Percentiles rank a stretch among this genome's conserved stretches.
These are phyloP conservation scores for Nesoenas mayeri DNA, from an alignment of 2,113 vertebrate species.

Conservation along the genomic window DNA sequence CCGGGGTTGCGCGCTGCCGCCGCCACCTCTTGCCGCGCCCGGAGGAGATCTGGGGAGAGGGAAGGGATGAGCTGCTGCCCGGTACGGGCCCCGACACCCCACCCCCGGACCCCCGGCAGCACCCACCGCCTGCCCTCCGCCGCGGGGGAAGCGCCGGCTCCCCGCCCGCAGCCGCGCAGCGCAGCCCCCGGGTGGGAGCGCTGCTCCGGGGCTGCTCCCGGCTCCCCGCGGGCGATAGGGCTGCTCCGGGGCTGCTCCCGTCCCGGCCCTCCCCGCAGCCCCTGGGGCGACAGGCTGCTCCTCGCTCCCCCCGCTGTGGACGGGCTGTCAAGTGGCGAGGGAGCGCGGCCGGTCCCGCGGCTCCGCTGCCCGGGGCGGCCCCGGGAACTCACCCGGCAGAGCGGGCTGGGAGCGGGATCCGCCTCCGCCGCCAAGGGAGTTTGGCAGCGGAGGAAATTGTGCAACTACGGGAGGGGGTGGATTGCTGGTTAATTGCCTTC, in stretches of 20 bases:
- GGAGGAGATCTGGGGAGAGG: constrained; percentile 81
- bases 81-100: neutral
- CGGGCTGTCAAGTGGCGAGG: neutral
- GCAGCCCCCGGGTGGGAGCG: neutral
- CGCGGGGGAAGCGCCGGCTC: neutral
- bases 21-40: constrained; percentile 88
- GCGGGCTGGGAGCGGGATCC: neutral
- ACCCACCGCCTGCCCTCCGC: neutral
- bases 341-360: neutral
- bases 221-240: neutral
- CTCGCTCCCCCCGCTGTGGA: neutral
- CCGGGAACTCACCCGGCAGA: neutral
- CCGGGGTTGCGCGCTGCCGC: constrained; percentile 83
- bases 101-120: neutral
- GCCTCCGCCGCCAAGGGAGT: constrained; percentile 18
- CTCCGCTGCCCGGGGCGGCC: neutral
- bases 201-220: neutral
- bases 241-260: neutral
- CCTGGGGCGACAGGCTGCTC: neutral
- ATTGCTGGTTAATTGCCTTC: constrained; percentile 47
- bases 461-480: constrained; percentile 47
- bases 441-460: constrained; percentile 50
- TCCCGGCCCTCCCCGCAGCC: neutral
- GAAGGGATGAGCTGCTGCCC: neutral
- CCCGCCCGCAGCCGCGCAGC: neutral